These are phyloP conservation scores for Pionites leucogaster DNA, from an alignment of 2,113 vertebrate species.

Conservation along the genomic window DNA sequence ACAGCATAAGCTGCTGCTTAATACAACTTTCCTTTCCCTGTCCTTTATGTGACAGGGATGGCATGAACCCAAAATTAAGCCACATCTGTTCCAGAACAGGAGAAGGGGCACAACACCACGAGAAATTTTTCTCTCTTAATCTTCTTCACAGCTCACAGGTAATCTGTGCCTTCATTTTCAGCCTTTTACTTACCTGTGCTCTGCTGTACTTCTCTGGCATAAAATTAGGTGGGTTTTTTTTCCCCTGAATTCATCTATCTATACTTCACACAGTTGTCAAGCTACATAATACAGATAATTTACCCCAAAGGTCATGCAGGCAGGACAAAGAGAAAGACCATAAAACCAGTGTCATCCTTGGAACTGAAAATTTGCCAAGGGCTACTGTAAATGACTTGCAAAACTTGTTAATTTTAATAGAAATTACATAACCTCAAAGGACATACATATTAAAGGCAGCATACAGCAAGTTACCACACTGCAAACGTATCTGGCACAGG, in stretches of 20 bases:
- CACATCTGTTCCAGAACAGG: not conserved
- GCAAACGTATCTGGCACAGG: not conserved
- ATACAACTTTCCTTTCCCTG: not conserved
- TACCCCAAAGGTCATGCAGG: not conserved
- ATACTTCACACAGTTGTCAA: not conserved
- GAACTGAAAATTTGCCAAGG: not conserved
- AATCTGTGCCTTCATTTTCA: rapidly evolving
- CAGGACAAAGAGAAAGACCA: not conserved
- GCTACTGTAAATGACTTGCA: not conserved
- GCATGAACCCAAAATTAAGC: not conserved
- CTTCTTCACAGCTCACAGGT: not conserved
- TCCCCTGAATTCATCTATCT: not conserved
- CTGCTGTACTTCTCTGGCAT: not conserved
- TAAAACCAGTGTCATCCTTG: not conserved
- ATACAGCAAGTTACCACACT: not conserved
- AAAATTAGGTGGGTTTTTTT: not conserved
- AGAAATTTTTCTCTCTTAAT: not conserved
- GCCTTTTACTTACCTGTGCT: not conserved
- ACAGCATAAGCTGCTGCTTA: not conserved
- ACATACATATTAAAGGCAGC: not conserved
- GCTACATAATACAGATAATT: not conserved
- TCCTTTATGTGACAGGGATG: not conserved
- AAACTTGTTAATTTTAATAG: constrained; percentile 18
- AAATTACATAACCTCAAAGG: constrained; percentile 33
- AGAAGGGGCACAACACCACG: not conserved